phyloP scores from a whole-genome alignment of 2,797 vertebrate species.

The Mus caroli region DNA sequence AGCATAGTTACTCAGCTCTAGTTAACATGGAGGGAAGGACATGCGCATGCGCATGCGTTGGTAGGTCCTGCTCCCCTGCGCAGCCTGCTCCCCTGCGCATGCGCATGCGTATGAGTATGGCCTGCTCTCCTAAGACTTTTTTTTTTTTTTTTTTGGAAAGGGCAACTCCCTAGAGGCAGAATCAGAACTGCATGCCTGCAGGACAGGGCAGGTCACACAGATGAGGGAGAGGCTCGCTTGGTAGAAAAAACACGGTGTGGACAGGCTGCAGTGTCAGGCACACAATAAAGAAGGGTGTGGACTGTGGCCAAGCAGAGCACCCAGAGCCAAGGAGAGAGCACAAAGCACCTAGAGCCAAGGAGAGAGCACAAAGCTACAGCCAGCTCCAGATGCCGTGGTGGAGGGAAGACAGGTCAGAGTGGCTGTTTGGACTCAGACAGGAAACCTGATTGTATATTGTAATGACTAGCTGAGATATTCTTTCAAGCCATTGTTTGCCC shows the following conservation, averaged over 20 bases:
- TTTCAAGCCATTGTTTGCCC: not conserved
- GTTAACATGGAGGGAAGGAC: not conserved
- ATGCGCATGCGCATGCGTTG: not conserved
- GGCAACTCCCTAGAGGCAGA: not conserved
- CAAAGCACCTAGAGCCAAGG: not conserved
- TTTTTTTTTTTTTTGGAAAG: not conserved
- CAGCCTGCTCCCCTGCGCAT: not conserved
- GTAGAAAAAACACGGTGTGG: not conserved
- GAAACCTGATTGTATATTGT: constrained; percentile 6
- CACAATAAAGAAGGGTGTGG: not conserved
- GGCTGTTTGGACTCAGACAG: not conserved
- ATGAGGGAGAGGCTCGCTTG: not conserved
- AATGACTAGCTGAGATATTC: not conserved
- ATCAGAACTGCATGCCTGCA: not conserved
- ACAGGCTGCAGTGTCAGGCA: not conserved
- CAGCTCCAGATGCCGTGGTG: fast-evolving
- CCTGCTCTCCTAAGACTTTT: not conserved
- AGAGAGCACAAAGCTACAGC: not conserved
- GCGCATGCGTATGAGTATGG: too few species aligned
- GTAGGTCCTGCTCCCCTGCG: not conserved
- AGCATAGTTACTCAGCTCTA: not conserved
- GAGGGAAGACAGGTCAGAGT: not conserved
- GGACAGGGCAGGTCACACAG: not conserved
- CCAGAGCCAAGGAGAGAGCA: not conserved
- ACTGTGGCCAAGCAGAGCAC: not conserved